A percentile compares a stretch with the other conserved stretches of the same genome.
Evolutionary conservation across 2,888 invertebrate genomes (phyloP).

Genomic region (Gastrophysa polygoni): DNA sequence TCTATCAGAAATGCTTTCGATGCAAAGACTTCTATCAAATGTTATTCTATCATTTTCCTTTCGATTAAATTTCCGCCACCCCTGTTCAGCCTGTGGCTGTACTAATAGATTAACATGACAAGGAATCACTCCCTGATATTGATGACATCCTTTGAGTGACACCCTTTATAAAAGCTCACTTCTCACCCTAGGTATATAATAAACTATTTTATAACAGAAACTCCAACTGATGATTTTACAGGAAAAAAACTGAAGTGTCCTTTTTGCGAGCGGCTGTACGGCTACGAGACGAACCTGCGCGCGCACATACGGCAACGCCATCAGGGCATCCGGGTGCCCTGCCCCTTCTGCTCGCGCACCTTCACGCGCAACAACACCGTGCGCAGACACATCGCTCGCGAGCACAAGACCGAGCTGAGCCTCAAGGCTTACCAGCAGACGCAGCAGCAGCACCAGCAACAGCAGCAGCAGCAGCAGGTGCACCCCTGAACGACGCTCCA

Average conservation of each 20-base stretch:
- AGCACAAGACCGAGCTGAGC: slow-evolving; percentile 79
- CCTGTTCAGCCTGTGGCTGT: too few species aligned
- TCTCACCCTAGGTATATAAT: too few species aligned
- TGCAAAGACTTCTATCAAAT: too few species aligned
- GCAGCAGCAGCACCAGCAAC: slow-evolving; percentile 58
- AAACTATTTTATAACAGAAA: too few species aligned
- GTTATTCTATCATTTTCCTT: too few species aligned
- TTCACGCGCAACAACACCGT: slow-evolving; percentile 94
- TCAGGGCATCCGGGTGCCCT: slow-evolving; percentile 90
- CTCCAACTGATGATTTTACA: slow-evolving; percentile 60
- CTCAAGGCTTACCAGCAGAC: slow-evolving; percentile 59
- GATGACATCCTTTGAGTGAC: too few species aligned
- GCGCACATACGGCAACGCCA: slow-evolving; percentile 91
- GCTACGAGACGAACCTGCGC: slow-evolving; percentile 90
- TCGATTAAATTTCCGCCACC: too few species aligned
- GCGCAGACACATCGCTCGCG: slow-evolving; percentile 87
- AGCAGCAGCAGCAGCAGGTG: slow-evolving; percentile 60
- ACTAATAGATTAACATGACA: too few species aligned
- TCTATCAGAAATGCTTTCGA: too few species aligned
- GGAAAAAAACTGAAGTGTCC: slow-evolving; percentile 92
- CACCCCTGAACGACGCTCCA: slow-evolving; percentile 60
- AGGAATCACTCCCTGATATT: too few species aligned
- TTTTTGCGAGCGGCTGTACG: slow-evolving; percentile 90
- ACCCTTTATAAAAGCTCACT: too few species aligned
- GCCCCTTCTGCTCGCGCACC: slow-evolving; percentile 88